Evolutionary conservation across 2,888 invertebrate species (phyloP), one percentile per base, ranked within the genome.

Genomic region (Folsomia manolachei): DNA sequence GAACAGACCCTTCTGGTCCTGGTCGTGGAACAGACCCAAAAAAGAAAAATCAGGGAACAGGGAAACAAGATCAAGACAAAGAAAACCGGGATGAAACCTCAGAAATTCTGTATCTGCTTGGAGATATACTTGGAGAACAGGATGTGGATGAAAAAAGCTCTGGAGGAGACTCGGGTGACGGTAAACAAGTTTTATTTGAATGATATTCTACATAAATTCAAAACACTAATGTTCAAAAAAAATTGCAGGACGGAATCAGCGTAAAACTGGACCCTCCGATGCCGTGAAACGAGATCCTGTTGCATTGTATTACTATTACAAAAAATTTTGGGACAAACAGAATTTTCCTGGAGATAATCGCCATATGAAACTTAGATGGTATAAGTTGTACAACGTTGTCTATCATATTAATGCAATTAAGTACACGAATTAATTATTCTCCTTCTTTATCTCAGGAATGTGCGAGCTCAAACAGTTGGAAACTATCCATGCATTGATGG

Each of bases 351-450:
- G 80, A 27, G 77, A 79, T 52, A 76, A 79, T 71, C 64, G 74
- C 2, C 79, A 78, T 27, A 78, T 80, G 80, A 75, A 79, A 70
- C 63, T 80, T 19, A 23, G 80, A 24, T 80, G 80, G 80, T 77
- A 75, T 27, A 63, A 25, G 2, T 9, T 63, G 18, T 14, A 63
- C n/a, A 21, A 23, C 14, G 21, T 27, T 65, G 65, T 27, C 4
- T 1, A 23, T 39, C n/a, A 62, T n/a, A 64, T 53, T 19, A 1
- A 51, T 51, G n/a, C 19, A 2, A 60, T 62, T 7, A n/a, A n/a
- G n/a, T n/a, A n/a, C n/a, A n/a, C n/a, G n/a, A n/a, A n/a, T n/a
- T n/a, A n/a, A n/a, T n/a, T n/a, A n/a, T n/a, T n/a, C n/a, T n/a
- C n/a, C n/a, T 66, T 62, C 7, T 53, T 11, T 18, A 27, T 63